Conservation (phyloP, 2,797 vertebrate genomes). For the Alectoris magna region DNA sequence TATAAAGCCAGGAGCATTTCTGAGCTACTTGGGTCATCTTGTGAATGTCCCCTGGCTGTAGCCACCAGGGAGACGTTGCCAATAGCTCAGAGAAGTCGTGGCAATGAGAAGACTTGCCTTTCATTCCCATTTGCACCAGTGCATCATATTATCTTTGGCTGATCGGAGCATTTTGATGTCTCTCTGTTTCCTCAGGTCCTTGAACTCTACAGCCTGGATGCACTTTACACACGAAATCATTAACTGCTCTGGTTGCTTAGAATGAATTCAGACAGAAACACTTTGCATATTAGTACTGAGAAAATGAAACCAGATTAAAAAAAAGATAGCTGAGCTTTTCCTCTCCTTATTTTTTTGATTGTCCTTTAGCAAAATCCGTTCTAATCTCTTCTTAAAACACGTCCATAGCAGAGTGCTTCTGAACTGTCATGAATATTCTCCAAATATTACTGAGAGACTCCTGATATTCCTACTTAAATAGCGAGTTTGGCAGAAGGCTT, state of each 20-base stretch:
- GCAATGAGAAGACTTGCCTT: background rate
- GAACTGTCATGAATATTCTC: conserved; percentile 36
- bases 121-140: conserved; percentile 8
- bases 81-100: conserved; percentile 5
- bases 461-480: conserved; percentile 35
- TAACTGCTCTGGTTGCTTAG: background rate
- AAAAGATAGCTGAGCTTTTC: background rate
- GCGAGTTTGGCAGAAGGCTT: background rate
- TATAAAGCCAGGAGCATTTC: background rate
- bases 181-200: background rate
- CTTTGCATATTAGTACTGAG: background rate
- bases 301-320: conserved; percentile 18
- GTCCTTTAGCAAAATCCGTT: conserved; percentile 28
- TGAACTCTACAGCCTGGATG: background rate
- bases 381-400: conserved; percentile 14
- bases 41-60: background rate
- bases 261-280: background rate
- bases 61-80: background rate
- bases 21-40: background rate
- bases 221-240: background rate
- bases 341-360: background rate
- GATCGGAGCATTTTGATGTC: background rate
- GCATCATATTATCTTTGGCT: conserved; percentile 4
- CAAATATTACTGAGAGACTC: conserved; percentile 7
- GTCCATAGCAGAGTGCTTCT: conserved; percentile 1